These are phyloP conservation scores for Drosophila demipolita DNA, from an alignment of 2,888 invertebrate species.

Conservation along the genomic window DNA sequence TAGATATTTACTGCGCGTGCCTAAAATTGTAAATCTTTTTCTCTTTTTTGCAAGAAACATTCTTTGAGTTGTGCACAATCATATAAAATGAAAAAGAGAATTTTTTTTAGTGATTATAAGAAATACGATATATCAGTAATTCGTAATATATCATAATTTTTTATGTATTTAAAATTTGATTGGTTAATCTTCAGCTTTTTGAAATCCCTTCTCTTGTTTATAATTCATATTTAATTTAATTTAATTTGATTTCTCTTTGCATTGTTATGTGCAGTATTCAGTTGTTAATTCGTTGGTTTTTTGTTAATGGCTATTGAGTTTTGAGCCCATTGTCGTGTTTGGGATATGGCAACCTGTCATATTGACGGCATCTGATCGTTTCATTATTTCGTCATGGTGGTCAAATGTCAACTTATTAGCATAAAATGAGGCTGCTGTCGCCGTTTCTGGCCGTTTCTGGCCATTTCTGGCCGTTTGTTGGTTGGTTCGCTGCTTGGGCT, in stretches of 20 bases:
- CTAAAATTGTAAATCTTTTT: background rate
- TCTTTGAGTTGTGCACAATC: too few species aligned
- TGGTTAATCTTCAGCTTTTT: background rate
- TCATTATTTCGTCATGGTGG: constrained; percentile 83
- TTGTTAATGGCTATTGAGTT: background rate
- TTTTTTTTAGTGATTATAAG: background rate
- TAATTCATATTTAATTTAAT: background rate
- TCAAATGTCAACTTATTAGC: constrained; percentile 83
- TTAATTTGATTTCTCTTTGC: background rate
- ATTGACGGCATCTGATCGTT: constrained; percentile 69
- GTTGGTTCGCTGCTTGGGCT: constrained; percentile 26
- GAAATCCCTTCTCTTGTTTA: background rate
- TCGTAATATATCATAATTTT: background rate
- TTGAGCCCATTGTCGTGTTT: constrained; percentile 34
- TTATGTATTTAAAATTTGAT: background rate
- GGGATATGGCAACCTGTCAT: constrained; percentile 56
- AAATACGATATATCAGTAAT: background rate
- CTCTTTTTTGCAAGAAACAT: background rate
- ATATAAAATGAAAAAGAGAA: background rate
- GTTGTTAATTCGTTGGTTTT: constrained; percentile 2
- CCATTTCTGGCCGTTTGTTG: constrained; percentile 35
- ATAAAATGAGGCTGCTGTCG: constrained; percentile 76
- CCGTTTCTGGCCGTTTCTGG: constrained; percentile 37
- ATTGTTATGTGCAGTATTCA: background rate
- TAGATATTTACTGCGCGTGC: background rate